Percentiles rank a stretch among this genome's conserved stretches.
Conservation (phyloP, 2,888 invertebrate species). For the Nemotelus nigrinus region DNA sequence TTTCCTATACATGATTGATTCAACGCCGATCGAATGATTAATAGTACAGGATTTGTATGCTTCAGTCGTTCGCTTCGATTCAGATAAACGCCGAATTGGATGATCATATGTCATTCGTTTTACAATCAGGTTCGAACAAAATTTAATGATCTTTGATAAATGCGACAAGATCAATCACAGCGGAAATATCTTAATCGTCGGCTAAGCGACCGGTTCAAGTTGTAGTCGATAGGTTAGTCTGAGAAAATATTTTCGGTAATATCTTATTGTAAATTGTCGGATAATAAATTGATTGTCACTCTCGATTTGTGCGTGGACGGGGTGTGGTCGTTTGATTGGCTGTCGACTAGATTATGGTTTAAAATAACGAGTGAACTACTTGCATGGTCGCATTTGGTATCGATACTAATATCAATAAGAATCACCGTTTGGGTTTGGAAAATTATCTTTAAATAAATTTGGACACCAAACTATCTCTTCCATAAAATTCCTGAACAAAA, state of each 20-base stretch:
- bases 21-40: slow-evolving; percentile 42
- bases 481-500: too few relatives aligned
- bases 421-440: background rate
- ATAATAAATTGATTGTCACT: slow-evolving; percentile 42
- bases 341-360: background rate
- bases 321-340: background rate
- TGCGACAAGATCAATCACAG: slow-evolving; percentile 41
- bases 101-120: slow-evolving; percentile 24
- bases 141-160: slow-evolving; percentile 43
- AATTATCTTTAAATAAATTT: background rate
- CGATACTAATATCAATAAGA: too few relatives aligned
- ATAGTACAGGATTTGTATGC: slow-evolving; percentile 17
- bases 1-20: slow-evolving; percentile 41
- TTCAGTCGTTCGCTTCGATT: slow-evolving; percentile 4
- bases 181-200: slow-evolving; percentile 40
- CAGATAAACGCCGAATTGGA: slow-evolving; percentile 22
- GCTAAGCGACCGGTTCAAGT: slow-evolving; percentile 7
- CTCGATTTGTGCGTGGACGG: background rate
- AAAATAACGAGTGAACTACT: too few relatives aligned
- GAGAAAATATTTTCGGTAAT: slow-evolving; percentile 39
- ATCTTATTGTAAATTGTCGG: slow-evolving; percentile 8
- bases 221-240: slow-evolving; percentile 14
- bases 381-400: too few relatives aligned
- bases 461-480: too few relatives aligned
- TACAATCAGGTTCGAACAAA: background rate